Base-by-base conservation (phyloP, 2,113 vertebrate genomes). In the Agapornis roseicollis region DNA sequence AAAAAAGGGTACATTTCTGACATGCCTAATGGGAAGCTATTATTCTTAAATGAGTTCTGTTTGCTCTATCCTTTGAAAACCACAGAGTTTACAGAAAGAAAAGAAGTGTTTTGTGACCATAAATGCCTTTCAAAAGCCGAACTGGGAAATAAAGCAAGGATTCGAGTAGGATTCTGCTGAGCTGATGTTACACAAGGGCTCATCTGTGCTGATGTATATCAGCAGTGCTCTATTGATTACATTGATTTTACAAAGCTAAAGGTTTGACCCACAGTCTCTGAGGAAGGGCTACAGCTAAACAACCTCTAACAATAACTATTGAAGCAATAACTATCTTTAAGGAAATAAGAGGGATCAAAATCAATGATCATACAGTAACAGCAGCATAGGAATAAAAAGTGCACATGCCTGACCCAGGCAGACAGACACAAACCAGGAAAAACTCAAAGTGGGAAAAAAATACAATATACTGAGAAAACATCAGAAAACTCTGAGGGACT, bases 141-240 rank as follows among this genome's bases (percentile, higher is more conserved):
- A 92, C 88, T 89, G 94, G 86, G 90, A 96, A 90, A 95, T 94
- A 94, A 93, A 90, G 77, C 53, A 84, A 92, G 89, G 90, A 70
- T 89, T 73, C 3, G 3, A 92, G 83, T 4, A 76, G 77, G 58
- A 84, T 94, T 96, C 85, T 96, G 83, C 85, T 85, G 93, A 94
- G 92, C 77, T 93, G 83, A 95, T 94, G 85, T 84, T 93, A 93
- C 92, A 96, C 85, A 81, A 88, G 83, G 93, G 85, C 76, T 95
- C 92, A 90, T 95, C 93, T 90, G 58, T 3, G 6, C 82, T 95
- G 94, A 95, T 97, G 85, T 91, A 81, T 80, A 97, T 91, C 93
- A 95, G 94, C 93, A 94, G 94, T 85, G 83, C 90, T 87, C 83
- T 95, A 96, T 90, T 79, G 94, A 96, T 95, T 65, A 90, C 83